Conservation (phyloP, 2,113 vertebrate species). For the Nothobranchius kuhntae region DNA sequence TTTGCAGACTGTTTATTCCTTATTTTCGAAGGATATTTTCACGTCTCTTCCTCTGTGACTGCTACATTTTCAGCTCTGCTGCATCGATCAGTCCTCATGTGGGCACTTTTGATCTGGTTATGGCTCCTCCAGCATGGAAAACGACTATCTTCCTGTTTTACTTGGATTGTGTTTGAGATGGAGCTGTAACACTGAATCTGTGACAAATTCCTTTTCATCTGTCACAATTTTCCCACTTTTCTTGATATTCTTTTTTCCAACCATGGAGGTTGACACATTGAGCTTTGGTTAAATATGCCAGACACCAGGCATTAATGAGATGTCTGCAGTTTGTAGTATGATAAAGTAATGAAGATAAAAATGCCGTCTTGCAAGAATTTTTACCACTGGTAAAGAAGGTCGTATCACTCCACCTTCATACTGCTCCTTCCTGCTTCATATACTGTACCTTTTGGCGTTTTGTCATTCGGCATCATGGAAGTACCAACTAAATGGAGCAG, state of each 20-base stretch:
- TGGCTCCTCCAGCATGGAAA: slow-evolving; percentile 34
- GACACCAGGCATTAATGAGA: slow-evolving; percentile 4
- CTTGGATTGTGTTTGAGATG: slow-evolving; percentile 34
- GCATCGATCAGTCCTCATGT: slow-evolving; percentile 8
- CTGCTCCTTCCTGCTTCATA: slow-evolving; percentile 1
- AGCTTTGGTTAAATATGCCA: slow-evolving; percentile 52
- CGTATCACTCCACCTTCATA: slow-evolving; percentile 4
- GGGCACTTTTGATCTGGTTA: slow-evolving; percentile 9
- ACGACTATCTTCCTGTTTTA: slow-evolving; percentile 13
- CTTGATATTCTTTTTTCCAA: slow-evolving; percentile 19
- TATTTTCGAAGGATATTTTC: too few relatives aligned
- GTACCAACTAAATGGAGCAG: slow-evolving; percentile 92
- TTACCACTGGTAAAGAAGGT: slow-evolving; percentile 16
- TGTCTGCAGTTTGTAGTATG: slow-evolving; percentile 25
- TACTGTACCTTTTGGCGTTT: background rate
- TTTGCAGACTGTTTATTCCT: background rate
- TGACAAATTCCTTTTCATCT: slow-evolving; percentile 13
- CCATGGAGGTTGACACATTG: slow-evolving; percentile 56
- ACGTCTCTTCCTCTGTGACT: slow-evolving; percentile 23
- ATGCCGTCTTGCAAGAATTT: slow-evolving; percentile 21
- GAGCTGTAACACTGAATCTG: slow-evolving; percentile 20
- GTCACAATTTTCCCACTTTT: background rate
- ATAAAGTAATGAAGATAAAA: slow-evolving; percentile 35
- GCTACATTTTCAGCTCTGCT: slow-evolving; percentile 8
- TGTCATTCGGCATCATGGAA: slow-evolving; percentile 83